Evolutionary conservation across 2,888 invertebrate species (phyloP).

Genomic region (Xanthostigma xanthostigma): DNA sequence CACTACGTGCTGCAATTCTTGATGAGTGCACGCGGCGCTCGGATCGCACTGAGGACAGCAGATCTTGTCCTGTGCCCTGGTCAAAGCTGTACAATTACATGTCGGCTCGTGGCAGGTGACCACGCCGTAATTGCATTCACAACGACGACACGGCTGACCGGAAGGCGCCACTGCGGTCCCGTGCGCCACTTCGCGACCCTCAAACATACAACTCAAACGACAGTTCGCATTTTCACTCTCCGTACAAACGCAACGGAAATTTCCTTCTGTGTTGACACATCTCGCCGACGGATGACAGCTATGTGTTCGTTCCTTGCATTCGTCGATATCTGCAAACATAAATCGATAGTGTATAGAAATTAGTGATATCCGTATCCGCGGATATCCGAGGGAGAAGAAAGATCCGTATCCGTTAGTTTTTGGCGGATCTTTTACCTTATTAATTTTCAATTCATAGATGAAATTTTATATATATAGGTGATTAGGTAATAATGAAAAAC

Average conservation of each 20-base stretch:
- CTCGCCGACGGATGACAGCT: conserved; percentile 66
- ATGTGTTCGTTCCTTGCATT: conserved; percentile 60
- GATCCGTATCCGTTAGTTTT: too few relatives aligned
- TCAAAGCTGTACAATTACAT: conserved; percentile 49
- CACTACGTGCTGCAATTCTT: conserved; percentile 58
- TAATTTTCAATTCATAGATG: too few relatives aligned
- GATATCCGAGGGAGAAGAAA: too few relatives aligned
- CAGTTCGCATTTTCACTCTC: conserved; percentile 30
- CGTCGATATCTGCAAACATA: conserved; percentile 56
- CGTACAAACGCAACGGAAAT: conserved; percentile 63
- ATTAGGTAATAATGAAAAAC: too few relatives aligned
- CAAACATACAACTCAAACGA: conserved; percentile 60
- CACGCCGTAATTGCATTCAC: conserved; percentile 42
- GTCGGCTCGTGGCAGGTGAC: conserved; percentile 49
- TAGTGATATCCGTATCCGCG: not conserved
- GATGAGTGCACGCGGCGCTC: conserved; percentile 59
- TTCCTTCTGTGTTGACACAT: conserved; percentile 68
- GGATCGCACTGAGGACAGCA: conserved; percentile 76
- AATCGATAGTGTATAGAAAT: not conserved
- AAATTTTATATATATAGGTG: too few relatives aligned
- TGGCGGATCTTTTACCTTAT: too few relatives aligned
- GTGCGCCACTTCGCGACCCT: conserved; percentile 44
- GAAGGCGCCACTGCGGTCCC: conserved; percentile 34
- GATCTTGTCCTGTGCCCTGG: conserved; percentile 32
- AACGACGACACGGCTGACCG: conserved; percentile 32